These are phyloP conservation scores for Spheniscus mendiculus DNA, from an alignment of 2,113 vertebrate genomes.

Conservation along the genomic window DNA sequence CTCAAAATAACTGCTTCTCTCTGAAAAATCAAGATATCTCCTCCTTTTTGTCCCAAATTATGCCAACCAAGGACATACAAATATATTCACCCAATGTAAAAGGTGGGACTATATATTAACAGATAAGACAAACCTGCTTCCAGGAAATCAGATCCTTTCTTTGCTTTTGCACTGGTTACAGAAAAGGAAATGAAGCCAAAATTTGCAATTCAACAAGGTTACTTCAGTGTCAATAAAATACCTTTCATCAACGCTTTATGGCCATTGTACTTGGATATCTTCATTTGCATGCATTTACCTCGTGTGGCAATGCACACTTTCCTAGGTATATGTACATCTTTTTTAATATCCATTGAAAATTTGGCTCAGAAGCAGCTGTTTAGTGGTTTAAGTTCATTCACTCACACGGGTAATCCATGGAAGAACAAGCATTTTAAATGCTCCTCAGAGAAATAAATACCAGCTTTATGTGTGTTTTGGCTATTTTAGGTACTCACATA, in stretches of 20 bases:
- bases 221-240: conserved; percentile 46
- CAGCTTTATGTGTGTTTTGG: not conserved
- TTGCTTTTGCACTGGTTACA: conserved; percentile 49
- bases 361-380: conserved; percentile 39
- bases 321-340: not conserved
- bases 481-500: not conserved
- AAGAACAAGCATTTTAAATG: conserved; percentile 42
- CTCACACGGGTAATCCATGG: not conserved
- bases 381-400: not conserved
- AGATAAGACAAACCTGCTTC: conserved; percentile 61
- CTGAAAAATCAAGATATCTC: conserved; percentile 17
- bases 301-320: not conserved
- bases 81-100: not conserved
- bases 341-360: conserved; percentile 44
- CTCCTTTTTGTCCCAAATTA: conserved; percentile 20
- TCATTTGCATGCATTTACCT: conserved; percentile 59
- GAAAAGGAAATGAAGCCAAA: conserved; percentile 65
- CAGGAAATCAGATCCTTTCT: conserved; percentile 67
- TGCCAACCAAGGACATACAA: not conserved
- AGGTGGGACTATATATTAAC: conserved; percentile 52
- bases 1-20: not conserved
- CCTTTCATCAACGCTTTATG: conserved; percentile 51
- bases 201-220: conserved; percentile 68
- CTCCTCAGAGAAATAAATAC: conserved; percentile 5
- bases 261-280: conserved; percentile 59